A percentile compares a stretch with the other conserved stretches of the same genome.
Conservation (phyloP, 2,888 invertebrate species). For the Holacanthella duospinosa region DNA sequence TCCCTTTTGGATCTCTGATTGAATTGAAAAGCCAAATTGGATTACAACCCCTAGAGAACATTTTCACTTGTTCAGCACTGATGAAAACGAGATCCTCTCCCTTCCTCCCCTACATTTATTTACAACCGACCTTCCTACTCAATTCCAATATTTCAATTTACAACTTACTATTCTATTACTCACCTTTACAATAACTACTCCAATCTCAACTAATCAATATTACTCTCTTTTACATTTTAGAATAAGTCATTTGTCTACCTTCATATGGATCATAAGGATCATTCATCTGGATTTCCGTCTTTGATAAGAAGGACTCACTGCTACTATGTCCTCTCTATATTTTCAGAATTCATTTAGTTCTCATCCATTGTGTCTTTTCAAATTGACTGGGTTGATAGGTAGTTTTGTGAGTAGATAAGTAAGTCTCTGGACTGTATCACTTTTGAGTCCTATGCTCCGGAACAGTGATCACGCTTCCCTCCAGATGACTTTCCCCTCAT, state of each 20-base stretch:
- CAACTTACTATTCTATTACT: no score
- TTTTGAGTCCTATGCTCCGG: conserved; percentile 21
- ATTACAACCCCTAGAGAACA: conserved; percentile 39
- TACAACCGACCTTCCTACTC: no score
- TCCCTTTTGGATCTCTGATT: conserved; percentile 37
- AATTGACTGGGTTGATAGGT: not conserved
- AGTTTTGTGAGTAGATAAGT: not conserved
- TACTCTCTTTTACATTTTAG: no score
- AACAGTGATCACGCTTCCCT: conserved; percentile 17
- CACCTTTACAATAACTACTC: no score
- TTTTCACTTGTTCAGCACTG: conserved; percentile 35
- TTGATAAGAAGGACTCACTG: no score
- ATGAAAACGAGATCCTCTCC: conserved; percentile 35
- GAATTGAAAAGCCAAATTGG: conserved; percentile 39
- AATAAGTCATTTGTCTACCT: no score
- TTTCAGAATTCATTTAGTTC: conserved; percentile 2
- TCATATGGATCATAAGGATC: no score
- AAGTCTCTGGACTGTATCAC: conserved; percentile 12
- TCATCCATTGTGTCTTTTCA: not conserved
- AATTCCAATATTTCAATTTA: no score
- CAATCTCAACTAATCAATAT: no score
- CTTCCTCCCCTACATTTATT: conserved; percentile 32
- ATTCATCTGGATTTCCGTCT: no score
- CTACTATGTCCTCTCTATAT: conserved; percentile 8
- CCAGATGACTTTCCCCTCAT: conserved; percentile 8